These are phyloP conservation scores for Meteorus cinctellus DNA, from an alignment of 2,888 invertebrate species.

Conservation along the genomic window DNA sequence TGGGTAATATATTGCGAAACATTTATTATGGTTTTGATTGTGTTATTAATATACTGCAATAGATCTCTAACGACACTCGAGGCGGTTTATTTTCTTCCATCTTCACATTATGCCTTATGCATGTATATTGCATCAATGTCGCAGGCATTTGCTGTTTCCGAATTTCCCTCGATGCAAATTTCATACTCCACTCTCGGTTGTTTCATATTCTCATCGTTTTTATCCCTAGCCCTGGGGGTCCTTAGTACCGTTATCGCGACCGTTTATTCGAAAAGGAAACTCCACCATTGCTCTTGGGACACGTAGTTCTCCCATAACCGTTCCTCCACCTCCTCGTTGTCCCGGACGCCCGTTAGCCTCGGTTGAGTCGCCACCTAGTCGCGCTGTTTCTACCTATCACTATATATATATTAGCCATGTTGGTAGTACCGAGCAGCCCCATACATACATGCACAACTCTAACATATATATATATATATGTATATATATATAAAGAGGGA, in stretches of 20 bases:
- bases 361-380: constrained; percentile 35
- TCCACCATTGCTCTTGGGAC: constrained; percentile 45
- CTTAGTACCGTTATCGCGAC: constrained; percentile 44
- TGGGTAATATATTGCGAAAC: not conserved
- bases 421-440: not conserved
- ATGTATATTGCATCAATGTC: constrained; percentile 7
- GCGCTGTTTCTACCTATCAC: constrained; percentile 24
- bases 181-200: constrained; percentile 44
- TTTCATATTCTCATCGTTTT: constrained; percentile 45
- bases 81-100: not conserved
- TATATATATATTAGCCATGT: not conserved
- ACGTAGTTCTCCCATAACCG: constrained; percentile 45
- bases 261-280: constrained; percentile 45
- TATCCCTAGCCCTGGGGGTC: constrained; percentile 32
- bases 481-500: not conserved
- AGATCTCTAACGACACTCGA: not conserved
- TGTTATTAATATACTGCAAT: not conserved
- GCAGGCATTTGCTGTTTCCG: constrained; percentile 7
- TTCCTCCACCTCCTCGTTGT: constrained; percentile 33
- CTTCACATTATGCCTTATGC: not conserved
- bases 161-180: constrained; percentile 41
- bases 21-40: not conserved
- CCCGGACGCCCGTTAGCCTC: constrained; percentile 27
- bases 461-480: not conserved
- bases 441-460: not conserved